Percentiles rank a stretch among this genome's conserved stretches.
Evolutionary conservation across 2,797 vertebrate genomes (phyloP).

Genomic region (Gouania willdenowi): DNA sequence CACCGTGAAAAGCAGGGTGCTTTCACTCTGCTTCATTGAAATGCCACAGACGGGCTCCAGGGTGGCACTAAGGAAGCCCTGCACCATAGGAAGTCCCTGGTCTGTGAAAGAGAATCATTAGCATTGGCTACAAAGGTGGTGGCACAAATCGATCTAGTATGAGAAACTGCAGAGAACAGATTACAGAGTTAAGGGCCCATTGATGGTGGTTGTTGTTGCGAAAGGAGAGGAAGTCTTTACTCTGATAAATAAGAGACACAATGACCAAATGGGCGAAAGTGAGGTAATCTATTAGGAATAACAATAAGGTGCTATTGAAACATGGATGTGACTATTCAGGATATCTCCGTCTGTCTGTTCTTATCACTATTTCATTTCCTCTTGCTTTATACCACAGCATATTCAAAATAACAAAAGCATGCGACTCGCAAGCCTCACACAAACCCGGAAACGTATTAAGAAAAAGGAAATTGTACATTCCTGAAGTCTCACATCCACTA

Average conservation of each 20-base stretch:
- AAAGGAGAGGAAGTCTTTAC: conserved; percentile 36
- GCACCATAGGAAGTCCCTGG: conserved; percentile 38
- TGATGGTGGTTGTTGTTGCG: conserved; percentile 34
- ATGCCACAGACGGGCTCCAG: conserved; percentile 53
- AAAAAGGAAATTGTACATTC: too few species aligned
- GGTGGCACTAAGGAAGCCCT: conserved; percentile 31
- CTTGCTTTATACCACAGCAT: not conserved
- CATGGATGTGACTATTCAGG: not conserved
- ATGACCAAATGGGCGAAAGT: conserved; percentile 8
- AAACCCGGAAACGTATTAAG: too few species aligned
- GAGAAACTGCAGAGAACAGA: conserved; percentile 39
- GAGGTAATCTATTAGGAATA: conserved; percentile 2
- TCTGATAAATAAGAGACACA: conserved; percentile 28
- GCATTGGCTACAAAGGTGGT: conserved; percentile 50
- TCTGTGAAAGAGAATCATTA: conserved; percentile 63
- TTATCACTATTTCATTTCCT: not conserved
- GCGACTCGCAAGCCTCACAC: not conserved
- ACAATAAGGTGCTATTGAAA: not conserved
- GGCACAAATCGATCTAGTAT: conserved; percentile 51
- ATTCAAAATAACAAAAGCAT: not conserved
- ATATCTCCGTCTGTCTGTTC: not conserved
- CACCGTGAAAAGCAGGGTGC: conserved; percentile 37
- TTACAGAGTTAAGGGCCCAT: conserved; percentile 48
- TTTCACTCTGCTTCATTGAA: conserved; percentile 65
- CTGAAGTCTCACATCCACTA: too few species aligned